These are phyloP conservation scores for Diarsia rubi DNA, from an alignment of 2,888 invertebrate genomes.

Conservation along the genomic window DNA sequence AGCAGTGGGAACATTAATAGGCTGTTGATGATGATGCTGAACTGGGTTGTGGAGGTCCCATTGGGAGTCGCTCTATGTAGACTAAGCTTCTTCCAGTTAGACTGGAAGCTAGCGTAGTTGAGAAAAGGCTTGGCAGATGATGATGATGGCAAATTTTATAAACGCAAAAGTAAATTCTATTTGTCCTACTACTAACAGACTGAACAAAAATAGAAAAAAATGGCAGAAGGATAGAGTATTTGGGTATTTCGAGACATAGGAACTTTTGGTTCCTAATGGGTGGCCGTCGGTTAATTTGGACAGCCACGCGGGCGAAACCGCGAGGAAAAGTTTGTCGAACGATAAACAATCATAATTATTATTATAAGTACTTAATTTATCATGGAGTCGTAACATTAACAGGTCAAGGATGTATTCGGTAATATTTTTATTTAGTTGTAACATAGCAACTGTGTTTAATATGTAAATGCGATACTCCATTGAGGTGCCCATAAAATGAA, in stretches of 20 bases:
- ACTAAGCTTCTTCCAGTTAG: too few relatives aligned
- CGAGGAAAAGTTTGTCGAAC: not conserved
- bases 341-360: constrained; percentile 17
- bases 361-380: constrained; percentile 8
- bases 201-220: not conserved
- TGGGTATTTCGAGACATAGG: not conserved
- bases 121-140: not conserved
- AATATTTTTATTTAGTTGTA: constrained; percentile 33
- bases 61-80: too few relatives aligned
- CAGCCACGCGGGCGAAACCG: not conserved
- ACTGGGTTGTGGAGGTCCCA: too few relatives aligned
- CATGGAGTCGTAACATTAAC: constrained; percentile 16
- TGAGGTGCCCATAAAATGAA: constrained; percentile 11
- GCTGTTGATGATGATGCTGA: too few relatives aligned
- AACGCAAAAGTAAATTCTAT: not conserved
- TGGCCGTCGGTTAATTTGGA: not conserved
- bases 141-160: not conserved
- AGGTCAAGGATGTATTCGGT: constrained; percentile 47
- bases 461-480: constrained; percentile 27
- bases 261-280: not conserved
- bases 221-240: not conserved
- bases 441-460: constrained; percentile 3
- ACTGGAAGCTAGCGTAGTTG: too few relatives aligned
- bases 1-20: too few relatives aligned
- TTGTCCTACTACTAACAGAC: not conserved